Evolutionary conservation across 2,113 vertebrate genomes (phyloP), one percentile per base, ranked within the genome.

Genomic region (Nerophis ophidion): DNA sequence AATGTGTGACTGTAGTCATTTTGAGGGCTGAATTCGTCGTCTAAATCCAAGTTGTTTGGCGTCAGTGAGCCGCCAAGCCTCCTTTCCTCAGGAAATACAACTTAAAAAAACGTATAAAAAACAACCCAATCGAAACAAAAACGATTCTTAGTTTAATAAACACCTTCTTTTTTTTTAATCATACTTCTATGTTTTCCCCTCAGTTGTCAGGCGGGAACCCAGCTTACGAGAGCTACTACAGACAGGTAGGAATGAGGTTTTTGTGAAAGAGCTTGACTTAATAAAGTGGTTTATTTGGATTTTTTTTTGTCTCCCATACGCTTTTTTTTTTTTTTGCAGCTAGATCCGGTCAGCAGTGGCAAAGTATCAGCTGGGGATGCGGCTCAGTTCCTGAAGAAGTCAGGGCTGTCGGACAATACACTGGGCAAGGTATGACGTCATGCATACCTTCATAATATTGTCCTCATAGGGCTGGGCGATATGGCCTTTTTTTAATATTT

Each of bases 321-420:
- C 15, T 13, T 5, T 40, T n/a, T n/a, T n/a, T n/a, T n/a, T n/a
- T n/a, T n/a, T 56, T 57, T 54, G 34, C 71, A 99, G 97, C 92
- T 98, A 36, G 96, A 99, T 80, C 95, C 94, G 8, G 61, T 88
- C 4, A 90, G 93, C 61, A 92, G 92, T 0, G 97, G 96, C 8
- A 93, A 87, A 81, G 86, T 98, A 44, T 94, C 92, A 34, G 93
- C 97, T 14, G 89, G 76, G 1, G 95, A 98, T 82, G 95, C 95
- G 4, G 96, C 95, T 0, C 90, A 95, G 55, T 98, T 98, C 66
- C 91, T 99, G 35, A 99, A 99, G 83, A 93, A 93, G 61, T 98
- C 97, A 0, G 93, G 94, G 0, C 90, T 99, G 19, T 89, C 95
- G n/a, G 97, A 95, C 78, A 86, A 81, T 60, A 88, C 90, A 35